Evolutionary conservation across 2,888 invertebrate species (phyloP).

Genomic region (Peribatodes rhomboidaria): DNA sequence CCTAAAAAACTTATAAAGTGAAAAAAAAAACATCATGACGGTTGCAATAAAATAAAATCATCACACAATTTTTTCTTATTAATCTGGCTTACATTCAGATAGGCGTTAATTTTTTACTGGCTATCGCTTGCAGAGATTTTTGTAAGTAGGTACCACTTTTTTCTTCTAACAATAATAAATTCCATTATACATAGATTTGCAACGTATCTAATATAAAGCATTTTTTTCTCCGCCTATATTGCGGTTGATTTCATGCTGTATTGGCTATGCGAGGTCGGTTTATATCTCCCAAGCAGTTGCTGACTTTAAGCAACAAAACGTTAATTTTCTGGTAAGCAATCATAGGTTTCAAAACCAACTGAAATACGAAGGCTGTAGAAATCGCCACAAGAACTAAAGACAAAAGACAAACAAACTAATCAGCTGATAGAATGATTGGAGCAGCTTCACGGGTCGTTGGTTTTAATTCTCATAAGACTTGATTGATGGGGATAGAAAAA

Average conservation of each 20-base stretch:
- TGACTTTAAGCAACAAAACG: conserved; percentile 51
- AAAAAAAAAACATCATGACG: conserved; percentile 56
- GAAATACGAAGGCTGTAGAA: conserved; percentile 51
- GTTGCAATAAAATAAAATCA: conserved; percentile 54
- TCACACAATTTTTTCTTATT: conserved; percentile 8
- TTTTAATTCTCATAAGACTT: conserved; percentile 16
- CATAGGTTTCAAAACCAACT: conserved; percentile 53
- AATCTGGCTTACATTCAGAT: neutral
- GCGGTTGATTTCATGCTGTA: conserved; percentile 61
- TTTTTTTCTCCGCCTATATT: conserved; percentile 49
- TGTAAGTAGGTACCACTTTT: conserved; percentile 23
- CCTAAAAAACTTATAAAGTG: conserved; percentile 41
- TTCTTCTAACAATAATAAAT: conserved; percentile 24
- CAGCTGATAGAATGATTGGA: conserved; percentile 19
- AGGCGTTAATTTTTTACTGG: neutral
- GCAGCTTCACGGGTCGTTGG: conserved; percentile 25
- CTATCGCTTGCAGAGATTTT: neutral
- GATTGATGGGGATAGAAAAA: conserved; percentile 23
- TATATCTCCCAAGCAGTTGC: conserved; percentile 50
- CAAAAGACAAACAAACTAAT: conserved; percentile 24
- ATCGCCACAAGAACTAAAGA: conserved; percentile 26
- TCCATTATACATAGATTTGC: conserved; percentile 33
- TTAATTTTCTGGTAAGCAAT: conserved; percentile 57
- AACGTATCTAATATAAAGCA: conserved; percentile 45
- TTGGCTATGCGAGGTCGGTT: conserved; percentile 46